Evolutionary conservation across 30 jellyfish, hydroid and myxozoan genomes (phyloP), one percentile per base, ranked within the genome.

Genomic region (Euphysa ruthae): DNA sequence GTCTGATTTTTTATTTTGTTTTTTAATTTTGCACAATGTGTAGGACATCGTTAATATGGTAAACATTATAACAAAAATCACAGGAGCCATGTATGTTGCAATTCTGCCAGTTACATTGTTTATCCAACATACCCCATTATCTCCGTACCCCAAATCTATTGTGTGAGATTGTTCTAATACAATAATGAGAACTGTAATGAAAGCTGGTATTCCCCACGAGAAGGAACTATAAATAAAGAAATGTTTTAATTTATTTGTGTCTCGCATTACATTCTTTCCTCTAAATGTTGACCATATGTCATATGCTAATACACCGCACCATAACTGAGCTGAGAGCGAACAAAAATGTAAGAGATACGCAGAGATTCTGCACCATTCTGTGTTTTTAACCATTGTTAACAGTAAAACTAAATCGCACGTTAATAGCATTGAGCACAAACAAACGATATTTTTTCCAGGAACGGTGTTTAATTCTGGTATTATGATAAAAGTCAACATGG

Each of bases 101-200:
- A 65, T 12, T 5, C 71, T 55, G 6, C 73, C 32, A 16, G 1
- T 19, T 15, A 65, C 15, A 0, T 23, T 27, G 52, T 44, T 6
- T n/a, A 65, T 65, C 78, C 78, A 65, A 49, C 78, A 65, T 35
- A 65, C 74, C 5, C 73, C 73, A 43, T 35, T 16, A 10, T 35
- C 42, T n/a, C 78, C 78, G 21, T 65, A 65, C 2, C 78, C 78
- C 5, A 65, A 14, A 35, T 35, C 0, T 10, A 49, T 73, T 5
- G 49, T 32, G 21, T 26, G 46, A 5, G 78, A n/a, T 14, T 16
- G 13, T 4, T 65, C 73, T 38, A 65, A 32, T 2, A 35, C 20
- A 6, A 44, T 32, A 35, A 33, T 25, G n/a, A 65, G 1, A 2
- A 8, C 4, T 29, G 23, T 3, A 46, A 2, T n/a, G 31, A 24